Conservation (phyloP, 92 coral and sea anemone species). For the Porites cylindrica region DNA sequence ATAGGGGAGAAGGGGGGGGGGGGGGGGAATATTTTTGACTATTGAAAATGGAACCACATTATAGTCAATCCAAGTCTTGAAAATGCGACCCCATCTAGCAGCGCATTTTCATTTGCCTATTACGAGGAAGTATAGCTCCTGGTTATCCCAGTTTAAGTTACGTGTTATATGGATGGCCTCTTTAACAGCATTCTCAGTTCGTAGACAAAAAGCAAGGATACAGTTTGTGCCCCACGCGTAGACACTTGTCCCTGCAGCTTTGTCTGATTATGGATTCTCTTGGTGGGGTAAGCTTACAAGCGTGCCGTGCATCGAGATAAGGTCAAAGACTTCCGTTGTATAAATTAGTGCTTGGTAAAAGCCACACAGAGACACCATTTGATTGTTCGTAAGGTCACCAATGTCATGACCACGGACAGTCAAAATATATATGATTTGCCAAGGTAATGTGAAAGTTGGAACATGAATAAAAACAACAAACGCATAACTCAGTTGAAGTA, state of each 20-base stretch:
- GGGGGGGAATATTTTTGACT: no score
- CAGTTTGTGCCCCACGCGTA: not conserved
- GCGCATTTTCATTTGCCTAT: no score
- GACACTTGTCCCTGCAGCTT: not conserved
- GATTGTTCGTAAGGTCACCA: not conserved
- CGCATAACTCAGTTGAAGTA: not conserved
- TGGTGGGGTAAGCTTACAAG: slow-evolving; percentile 22
- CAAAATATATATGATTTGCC: slow-evolving; percentile 12
- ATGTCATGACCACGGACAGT: not conserved
- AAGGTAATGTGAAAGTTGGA: slow-evolving; percentile 1
- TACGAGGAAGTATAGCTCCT: no score
- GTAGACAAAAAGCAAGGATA: no score
- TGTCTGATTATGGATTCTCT: slow-evolving; percentile 16
- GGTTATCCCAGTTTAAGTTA: no score
- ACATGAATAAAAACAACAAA: not conserved
- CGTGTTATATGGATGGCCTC: no score
- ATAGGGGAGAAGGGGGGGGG: no score
- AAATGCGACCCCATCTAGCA: no score
- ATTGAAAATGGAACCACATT: no score
- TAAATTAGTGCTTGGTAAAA: slow-evolving; percentile 25
- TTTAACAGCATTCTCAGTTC: no score
- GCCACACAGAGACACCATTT: slow-evolving; percentile 7
- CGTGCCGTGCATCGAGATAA: not conserved
- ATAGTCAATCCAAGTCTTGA: no score
- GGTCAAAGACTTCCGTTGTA: slow-evolving; percentile 17